These are phyloP conservation scores for Akabosia matsudoensis DNA, from an alignment of 1,140 invertebrate genomes.

Conservation along the genomic window DNA sequence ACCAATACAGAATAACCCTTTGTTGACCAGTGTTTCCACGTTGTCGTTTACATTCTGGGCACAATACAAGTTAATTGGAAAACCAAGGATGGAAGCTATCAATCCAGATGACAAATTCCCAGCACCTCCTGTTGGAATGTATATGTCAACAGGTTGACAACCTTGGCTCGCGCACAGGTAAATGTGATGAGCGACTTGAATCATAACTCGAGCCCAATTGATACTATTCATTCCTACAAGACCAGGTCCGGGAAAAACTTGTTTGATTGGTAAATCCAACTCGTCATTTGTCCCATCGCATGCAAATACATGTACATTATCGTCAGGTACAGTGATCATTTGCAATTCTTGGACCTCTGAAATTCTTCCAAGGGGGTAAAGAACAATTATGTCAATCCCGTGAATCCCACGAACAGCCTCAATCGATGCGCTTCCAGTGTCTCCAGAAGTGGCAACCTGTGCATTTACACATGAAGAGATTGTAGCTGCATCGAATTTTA, in stretches of 20 bases:
- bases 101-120: slow-evolving; percentile 54
- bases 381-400: slow-evolving; percentile 54
- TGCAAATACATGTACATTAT: slow-evolving; percentile 55
- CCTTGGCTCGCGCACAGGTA: slow-evolving; percentile 53
- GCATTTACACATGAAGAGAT: slow-evolving; percentile 1
- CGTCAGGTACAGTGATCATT: slow-evolving; percentile 54
- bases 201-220: slow-evolving; percentile 56
- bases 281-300: slow-evolving; percentile 57
- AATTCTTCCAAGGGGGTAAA: slow-evolving; percentile 53
- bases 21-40: slow-evolving; percentile 49
- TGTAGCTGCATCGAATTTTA: background rate
- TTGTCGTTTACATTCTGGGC: slow-evolving; percentile 54
- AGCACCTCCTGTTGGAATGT: slow-evolving; percentile 55
- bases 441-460: slow-evolving; percentile 55
- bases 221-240: slow-evolving; percentile 55
- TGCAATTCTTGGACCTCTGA: slow-evolving; percentile 55
- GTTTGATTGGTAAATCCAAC: slow-evolving; percentile 53
- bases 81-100: slow-evolving; percentile 52
- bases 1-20: slow-evolving; percentile 48
- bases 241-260: slow-evolving; percentile 51
- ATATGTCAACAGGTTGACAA: slow-evolving; percentile 45
- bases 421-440: slow-evolving; percentile 57
- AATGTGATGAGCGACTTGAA: slow-evolving; percentile 55
- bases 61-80: slow-evolving; percentile 52
- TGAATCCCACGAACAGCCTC: slow-evolving; percentile 52